Evolutionary conservation across 2,797 vertebrate species (phyloP).

Genomic region (Arvicola amphibius): DNA sequence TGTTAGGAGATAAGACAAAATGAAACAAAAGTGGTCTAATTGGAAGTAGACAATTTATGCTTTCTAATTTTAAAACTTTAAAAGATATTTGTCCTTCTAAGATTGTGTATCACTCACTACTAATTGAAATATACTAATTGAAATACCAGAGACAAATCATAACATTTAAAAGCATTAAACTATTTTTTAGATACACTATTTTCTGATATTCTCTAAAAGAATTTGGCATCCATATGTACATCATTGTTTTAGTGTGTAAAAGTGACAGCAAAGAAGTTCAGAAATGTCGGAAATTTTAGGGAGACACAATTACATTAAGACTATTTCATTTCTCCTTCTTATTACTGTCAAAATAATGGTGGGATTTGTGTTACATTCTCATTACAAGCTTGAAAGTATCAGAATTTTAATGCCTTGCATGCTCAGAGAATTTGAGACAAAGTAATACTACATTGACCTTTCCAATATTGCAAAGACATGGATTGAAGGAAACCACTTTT

Average conservation of each 20-base stretch:
- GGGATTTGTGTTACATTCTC: slow-evolving; percentile 81
- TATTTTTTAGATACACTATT: neutral
- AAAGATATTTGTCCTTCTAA: neutral
- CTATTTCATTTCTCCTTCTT: slow-evolving; percentile 81
- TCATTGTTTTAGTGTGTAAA: neutral
- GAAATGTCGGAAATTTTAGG: slow-evolving; percentile 7
- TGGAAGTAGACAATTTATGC: neutral
- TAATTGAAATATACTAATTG: slow-evolving; percentile 13
- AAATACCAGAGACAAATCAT: neutral
- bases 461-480: slow-evolving; percentile 80
- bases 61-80: slow-evolving; percentile 1
- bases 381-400: slow-evolving; percentile 79
- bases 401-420: slow-evolving; percentile 83
- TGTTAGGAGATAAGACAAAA: neutral
- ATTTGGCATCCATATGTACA: neutral
- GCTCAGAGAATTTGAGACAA: slow-evolving; percentile 80
- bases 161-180: neutral
- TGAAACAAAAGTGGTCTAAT: neutral
- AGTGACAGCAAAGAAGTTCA: slow-evolving; percentile 60
- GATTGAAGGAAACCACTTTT: slow-evolving; percentile 64
- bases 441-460: slow-evolving; percentile 82
- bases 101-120: neutral
- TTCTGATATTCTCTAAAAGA: neutral
- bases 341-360: slow-evolving; percentile 85
- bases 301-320: slow-evolving; percentile 74